phyloP scores from a whole-genome alignment of 2,797 vertebrate genomes.

The Galago senegalensis region DNA sequence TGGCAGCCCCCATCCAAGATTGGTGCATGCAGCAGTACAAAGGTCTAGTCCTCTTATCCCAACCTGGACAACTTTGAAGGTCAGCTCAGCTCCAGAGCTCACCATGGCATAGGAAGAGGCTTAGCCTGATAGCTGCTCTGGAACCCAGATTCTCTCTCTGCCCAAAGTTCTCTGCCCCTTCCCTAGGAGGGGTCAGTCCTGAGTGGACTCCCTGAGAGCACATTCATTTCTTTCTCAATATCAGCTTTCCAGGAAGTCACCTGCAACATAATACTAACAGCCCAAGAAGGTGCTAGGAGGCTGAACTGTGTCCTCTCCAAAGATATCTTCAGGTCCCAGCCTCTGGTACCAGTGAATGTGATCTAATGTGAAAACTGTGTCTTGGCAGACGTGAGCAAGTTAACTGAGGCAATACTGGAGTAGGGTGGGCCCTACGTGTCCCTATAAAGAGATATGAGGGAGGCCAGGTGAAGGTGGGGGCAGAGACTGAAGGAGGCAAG shows the following conservation, averaged over 20 bases:
- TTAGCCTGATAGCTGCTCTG: rapidly evolving
- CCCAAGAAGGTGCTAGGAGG: neutral
- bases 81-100: neutral
- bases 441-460: neutral
- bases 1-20: neutral
- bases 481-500: neutral
- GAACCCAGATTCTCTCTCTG: neutral
- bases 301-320: neutral
- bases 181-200: rapidly evolving
- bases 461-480: rapidly evolving
- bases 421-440: neutral
- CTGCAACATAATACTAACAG: neutral
- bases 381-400: neutral
- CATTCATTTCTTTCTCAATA: neutral
- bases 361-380: neutral
- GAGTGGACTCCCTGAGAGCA: neutral
- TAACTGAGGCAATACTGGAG: neutral
- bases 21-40: neutral
- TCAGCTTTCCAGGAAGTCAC: neutral
- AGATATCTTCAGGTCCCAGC: neutral
- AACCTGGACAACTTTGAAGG: neutral
- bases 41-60: neutral
- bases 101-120: rapidly evolving
- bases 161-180: neutral
- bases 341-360: neutral